Conservation (phyloP, 2,888 invertebrate genomes). For the Exephanes ischioxanthus region DNA sequence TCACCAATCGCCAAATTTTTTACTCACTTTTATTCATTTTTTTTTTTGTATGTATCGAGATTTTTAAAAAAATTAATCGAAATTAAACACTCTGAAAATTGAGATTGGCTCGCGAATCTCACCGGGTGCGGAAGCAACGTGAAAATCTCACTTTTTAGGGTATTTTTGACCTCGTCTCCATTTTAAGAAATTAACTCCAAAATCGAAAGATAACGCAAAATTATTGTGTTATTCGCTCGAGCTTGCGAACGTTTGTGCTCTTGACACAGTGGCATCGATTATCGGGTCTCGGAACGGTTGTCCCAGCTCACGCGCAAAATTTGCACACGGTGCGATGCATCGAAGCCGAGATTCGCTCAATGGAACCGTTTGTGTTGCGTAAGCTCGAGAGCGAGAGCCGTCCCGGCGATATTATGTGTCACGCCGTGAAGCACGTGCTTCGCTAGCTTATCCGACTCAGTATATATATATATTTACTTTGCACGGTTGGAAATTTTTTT, state of each 20-base stretch:
- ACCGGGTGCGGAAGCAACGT: too few species aligned
- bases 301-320: background rate
- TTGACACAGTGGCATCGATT: conserved; percentile 49
- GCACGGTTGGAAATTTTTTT: conserved; percentile 39
- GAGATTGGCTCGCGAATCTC: too few species aligned
- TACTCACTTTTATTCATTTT: background rate
- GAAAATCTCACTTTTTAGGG: too few species aligned
- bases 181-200: background rate
- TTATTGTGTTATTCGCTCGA: background rate
- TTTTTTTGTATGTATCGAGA: too few species aligned
- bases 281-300: background rate
- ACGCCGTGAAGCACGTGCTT: conserved; percentile 43
- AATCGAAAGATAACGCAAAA: background rate
- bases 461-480: background rate
- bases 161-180: background rate
- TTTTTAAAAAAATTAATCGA: too few species aligned
- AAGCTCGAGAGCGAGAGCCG: conserved; percentile 4
- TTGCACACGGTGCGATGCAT: background rate
- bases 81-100: background rate
- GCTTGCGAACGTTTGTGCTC: background rate
- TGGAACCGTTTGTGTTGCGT: conserved; percentile 29
- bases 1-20: conserved; percentile 60
- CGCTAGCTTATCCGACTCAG: background rate
- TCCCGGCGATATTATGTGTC: conserved; percentile 15
- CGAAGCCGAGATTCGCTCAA: conserved; percentile 8